Evolutionary conservation across 2,797 vertebrate genomes (phyloP), one percentile per base, ranked within the genome.

Genomic region (Xiphorhynchus erythropygius): DNA sequence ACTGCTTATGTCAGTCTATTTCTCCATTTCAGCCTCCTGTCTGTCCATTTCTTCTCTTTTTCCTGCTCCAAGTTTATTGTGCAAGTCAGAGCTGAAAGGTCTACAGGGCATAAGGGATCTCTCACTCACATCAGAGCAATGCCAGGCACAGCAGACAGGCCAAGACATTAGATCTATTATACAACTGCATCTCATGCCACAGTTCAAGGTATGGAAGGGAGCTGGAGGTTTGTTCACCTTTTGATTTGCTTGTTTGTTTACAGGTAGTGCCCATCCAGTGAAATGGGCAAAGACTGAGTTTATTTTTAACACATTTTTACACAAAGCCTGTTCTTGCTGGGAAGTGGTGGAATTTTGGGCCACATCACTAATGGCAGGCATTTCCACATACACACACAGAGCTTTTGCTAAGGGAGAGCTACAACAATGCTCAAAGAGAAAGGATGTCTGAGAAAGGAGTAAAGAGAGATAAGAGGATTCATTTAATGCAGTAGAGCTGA

Each of bases 381-480:
- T 86, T 91, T 93, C 70, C 32, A 62, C 15, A 1, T 10, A 62
- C 53, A 18, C 27, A 62, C 4, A 69, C 22, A 70, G 44, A 81
- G 27, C n/a, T 92, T 86, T 92, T 77, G 47, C 59, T 89, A 50
- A 83, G 60, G 84, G 33, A 90, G 23, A 32, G 49, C 57, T 62
- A 84, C 69, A 91, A 68, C 50, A 93, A 35, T 79, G 28, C 63
- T 50, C 9, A 63, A 80, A 82, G 56, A 86, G 89, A 93, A 96
- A 93, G 73, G 28, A 87, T 6, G 9, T 25, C 33, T 73, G 55
- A 89, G 52, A 69, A 83, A 62, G 12, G 30, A 76, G 60, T 59
- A 90, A 86, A 19, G 30, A 25, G 89, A 84, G 67, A 75, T 93
- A 86, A 96, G 78, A 95, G 47, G 90, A 95, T 94, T 87, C 56